Percentiles rank a stretch among this genome's conserved stretches.
Evolutionary conservation across 1,140 invertebrate species (phyloP).

Genomic region (Aphidius ervi): DNA sequence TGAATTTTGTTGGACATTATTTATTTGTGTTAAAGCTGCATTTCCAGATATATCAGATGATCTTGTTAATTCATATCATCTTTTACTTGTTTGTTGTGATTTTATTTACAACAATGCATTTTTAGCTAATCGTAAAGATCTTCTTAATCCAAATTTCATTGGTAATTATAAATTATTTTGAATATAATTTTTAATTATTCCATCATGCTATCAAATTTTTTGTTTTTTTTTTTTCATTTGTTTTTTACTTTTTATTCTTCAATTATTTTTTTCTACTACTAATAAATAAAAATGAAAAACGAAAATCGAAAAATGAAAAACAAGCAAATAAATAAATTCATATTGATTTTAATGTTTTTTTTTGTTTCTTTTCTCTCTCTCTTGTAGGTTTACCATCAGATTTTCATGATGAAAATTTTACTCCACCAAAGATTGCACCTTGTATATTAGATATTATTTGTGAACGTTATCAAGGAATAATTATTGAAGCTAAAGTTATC

Average conservation of each 20-base stretch:
- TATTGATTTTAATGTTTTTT: neutral
- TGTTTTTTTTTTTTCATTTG: slow-evolving; percentile 13
- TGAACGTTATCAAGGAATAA: slow-evolving; percentile 72
- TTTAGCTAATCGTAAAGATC: slow-evolving; percentile 73
- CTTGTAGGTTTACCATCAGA: slow-evolving; percentile 66
- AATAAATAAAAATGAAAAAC: neutral
- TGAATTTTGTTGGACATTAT: slow-evolving; percentile 91
- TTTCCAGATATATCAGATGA: slow-evolving; percentile 82
- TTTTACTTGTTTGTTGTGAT: slow-evolving; percentile 87
- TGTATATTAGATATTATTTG: slow-evolving; percentile 85
- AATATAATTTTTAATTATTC: slow-evolving; percentile 11
- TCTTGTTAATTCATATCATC: slow-evolving; percentile 90
- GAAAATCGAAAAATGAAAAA: neutral
- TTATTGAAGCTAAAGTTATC: slow-evolving; percentile 82
- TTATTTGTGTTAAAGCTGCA: slow-evolving; percentile 86
- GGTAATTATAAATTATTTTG: slow-evolving; percentile 54
- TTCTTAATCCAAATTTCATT: slow-evolving; percentile 80
- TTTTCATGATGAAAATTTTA: slow-evolving; percentile 66
- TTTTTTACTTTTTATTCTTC: too few relatives aligned
- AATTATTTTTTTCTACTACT: too few relatives aligned
- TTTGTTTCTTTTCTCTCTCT: neutral
- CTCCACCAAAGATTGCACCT: slow-evolving; percentile 60
- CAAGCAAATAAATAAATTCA: neutral
- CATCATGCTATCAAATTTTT: neutral
- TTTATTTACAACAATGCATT: slow-evolving; percentile 85